A percentile compares a stretch with the other conserved stretches of the same genome.
phyloP scores from a whole-genome alignment of 2,797 vertebrate genomes.

The Sorex maritimensis region DNA sequence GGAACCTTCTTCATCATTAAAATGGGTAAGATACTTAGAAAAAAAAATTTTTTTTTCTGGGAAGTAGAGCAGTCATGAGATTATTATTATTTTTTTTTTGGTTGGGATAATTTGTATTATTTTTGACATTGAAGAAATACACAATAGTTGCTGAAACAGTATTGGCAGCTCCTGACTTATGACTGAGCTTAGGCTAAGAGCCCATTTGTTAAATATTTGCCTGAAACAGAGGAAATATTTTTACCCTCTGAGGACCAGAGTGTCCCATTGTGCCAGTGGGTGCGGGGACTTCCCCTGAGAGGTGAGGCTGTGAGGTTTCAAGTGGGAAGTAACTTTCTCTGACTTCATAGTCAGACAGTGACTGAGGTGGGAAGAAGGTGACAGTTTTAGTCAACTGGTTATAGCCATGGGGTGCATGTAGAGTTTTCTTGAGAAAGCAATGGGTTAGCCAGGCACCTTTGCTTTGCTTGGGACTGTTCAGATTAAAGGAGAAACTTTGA shows the following conservation, averaged over 20 bases:
- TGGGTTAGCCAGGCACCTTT: background rate
- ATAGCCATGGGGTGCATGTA: background rate
- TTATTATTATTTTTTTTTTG: background rate
- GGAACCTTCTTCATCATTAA: conserved; percentile 26
- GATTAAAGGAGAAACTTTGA: background rate
- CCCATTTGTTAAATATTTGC: conserved; percentile 21
- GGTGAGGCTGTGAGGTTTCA: background rate
- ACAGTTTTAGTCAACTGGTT: background rate
- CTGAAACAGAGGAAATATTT: conserved; percentile 16
- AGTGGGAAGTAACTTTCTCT: conserved; percentile 23
- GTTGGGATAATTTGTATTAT: conserved; percentile 25
- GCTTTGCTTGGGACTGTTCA: background rate
- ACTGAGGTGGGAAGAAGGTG: background rate
- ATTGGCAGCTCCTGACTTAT: conserved; percentile 33
- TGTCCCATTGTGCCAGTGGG: background rate
- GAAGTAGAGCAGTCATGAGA: background rate
- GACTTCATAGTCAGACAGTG: background rate
- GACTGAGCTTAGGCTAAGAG: background rate
- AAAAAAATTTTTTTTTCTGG: background rate
- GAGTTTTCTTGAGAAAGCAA: conserved; percentile 6
- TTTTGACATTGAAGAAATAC: background rate
- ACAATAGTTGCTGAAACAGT: background rate
- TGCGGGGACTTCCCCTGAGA: background rate
- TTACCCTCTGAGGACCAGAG: background rate
- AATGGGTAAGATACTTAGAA: conserved; percentile 12